Evolutionary conservation across 2,888 invertebrate genomes (phyloP).

Genomic region (Amiota mariae): DNA sequence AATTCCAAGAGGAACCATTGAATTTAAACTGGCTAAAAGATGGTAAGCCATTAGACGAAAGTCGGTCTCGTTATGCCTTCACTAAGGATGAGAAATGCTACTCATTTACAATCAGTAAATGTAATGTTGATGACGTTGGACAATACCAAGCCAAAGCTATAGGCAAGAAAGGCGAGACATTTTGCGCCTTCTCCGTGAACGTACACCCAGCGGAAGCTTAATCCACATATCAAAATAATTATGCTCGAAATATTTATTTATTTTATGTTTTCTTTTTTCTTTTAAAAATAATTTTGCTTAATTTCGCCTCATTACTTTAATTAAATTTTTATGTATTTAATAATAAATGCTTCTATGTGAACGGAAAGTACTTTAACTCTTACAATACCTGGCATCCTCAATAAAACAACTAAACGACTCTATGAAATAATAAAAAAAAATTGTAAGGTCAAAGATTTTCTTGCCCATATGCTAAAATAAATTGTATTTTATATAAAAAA

Average conservation of each 20-base stretch:
- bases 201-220: constrained; percentile 74
- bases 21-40: constrained; percentile 92
- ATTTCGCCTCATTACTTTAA: too few species aligned
- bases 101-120: constrained; percentile 84
- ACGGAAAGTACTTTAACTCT: background rate
- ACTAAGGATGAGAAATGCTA: constrained; percentile 87
- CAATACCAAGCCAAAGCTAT: constrained; percentile 91
- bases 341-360: background rate
- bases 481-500: constrained; percentile 16
- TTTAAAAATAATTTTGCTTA: background rate
- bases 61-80: constrained; percentile 84
- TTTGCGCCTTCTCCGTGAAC: constrained; percentile 90
- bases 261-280: background rate
- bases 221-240: background rate
- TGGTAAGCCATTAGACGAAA: constrained; percentile 90
- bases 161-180: constrained; percentile 88
- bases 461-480: background rate
- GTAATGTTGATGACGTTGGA: constrained; percentile 84
- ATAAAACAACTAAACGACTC: constrained; percentile 1
- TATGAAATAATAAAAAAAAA: background rate
- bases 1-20: constrained; percentile 82
- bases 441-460: background rate
- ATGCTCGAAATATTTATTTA: background rate
- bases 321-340: background rate
- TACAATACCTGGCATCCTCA: constrained; percentile 8